Percentiles rank a stretch among this genome's conserved stretches.
Evolutionary conservation across 2,797 vertebrate genomes (phyloP).

Genomic region (Cheirogaleus major): DNA sequence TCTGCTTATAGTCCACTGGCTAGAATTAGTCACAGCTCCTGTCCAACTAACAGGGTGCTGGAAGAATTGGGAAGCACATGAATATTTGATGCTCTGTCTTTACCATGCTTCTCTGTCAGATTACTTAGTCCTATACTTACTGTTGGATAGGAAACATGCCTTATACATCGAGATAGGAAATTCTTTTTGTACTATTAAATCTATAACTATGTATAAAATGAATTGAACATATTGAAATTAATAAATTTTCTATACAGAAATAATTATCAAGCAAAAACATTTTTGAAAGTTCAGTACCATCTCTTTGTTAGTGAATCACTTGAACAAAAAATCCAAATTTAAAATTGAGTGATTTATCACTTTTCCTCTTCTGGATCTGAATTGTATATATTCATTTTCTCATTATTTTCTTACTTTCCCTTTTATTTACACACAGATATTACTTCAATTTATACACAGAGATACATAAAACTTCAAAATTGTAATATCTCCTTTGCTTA

Average conservation of each 20-base stretch:
- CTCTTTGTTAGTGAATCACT: neutral
- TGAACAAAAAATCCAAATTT: neutral
- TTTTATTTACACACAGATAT: neutral
- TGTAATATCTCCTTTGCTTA: neutral
- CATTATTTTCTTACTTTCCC: neutral
- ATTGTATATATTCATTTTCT: neutral
- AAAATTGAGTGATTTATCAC: neutral
- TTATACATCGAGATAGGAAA: neutral
- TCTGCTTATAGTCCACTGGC: neutral
- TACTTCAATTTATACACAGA: neutral
- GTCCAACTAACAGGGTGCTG: neutral
- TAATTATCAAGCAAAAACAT: neutral
- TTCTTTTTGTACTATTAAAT: neutral
- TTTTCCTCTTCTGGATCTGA: neutral
- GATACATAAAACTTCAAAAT: neutral
- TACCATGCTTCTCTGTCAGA: neutral
- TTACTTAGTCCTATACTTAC: neutral
- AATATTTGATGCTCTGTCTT: rapidly evolving
- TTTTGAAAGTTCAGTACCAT: neutral
- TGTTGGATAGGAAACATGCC: neutral
- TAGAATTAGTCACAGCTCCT: neutral
- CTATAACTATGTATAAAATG: neutral
- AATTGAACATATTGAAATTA: neutral
- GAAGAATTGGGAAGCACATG: neutral
- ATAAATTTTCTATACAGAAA: neutral